These are phyloP conservation scores for Troides oblongomaculatus DNA, from an alignment of 2,888 invertebrate species.

Conservation along the genomic window DNA sequence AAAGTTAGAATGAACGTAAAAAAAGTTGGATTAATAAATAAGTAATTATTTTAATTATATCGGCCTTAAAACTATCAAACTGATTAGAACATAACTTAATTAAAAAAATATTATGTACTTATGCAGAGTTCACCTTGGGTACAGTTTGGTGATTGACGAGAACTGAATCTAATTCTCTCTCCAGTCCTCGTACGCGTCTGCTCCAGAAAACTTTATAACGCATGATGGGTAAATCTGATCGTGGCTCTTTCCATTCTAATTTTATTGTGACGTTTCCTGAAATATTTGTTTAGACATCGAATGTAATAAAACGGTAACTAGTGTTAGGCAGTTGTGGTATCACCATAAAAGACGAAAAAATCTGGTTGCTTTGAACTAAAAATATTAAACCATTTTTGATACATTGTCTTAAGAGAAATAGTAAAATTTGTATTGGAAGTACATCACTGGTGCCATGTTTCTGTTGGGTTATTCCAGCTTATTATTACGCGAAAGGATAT, in stretches of 20 bases:
- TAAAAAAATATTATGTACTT: neutral
- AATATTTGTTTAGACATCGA: slow-evolving; percentile 3
- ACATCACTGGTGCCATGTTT: too few species aligned
- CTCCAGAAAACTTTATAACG: slow-evolving; percentile 88
- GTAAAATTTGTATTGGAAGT: too few species aligned
- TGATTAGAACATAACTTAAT: neutral
- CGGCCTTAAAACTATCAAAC: too few species aligned
- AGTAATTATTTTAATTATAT: too few species aligned
- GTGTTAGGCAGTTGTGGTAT: too few species aligned
- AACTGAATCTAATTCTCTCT: slow-evolving; percentile 81
- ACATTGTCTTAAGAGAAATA: too few species aligned
- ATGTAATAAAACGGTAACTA: neutral
- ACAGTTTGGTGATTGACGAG: slow-evolving; percentile 82
- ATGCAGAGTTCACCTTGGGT: slow-evolving; percentile 70
- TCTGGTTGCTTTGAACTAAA: too few species aligned
- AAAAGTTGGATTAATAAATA: too few species aligned
- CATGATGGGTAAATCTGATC: slow-evolving; percentile 85
- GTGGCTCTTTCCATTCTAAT: slow-evolving; percentile 85
- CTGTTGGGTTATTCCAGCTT: neutral
- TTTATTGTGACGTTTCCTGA: slow-evolving; percentile 77
- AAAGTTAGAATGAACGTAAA: too few species aligned
- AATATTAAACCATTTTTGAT: neutral
- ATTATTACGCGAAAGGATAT: neutral
- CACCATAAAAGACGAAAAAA: too few species aligned
- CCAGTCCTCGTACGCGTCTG: slow-evolving; percentile 81